Base-by-base conservation (phyloP, 2,113 vertebrate genomes). In the Gobiocypris rarus region DNA sequence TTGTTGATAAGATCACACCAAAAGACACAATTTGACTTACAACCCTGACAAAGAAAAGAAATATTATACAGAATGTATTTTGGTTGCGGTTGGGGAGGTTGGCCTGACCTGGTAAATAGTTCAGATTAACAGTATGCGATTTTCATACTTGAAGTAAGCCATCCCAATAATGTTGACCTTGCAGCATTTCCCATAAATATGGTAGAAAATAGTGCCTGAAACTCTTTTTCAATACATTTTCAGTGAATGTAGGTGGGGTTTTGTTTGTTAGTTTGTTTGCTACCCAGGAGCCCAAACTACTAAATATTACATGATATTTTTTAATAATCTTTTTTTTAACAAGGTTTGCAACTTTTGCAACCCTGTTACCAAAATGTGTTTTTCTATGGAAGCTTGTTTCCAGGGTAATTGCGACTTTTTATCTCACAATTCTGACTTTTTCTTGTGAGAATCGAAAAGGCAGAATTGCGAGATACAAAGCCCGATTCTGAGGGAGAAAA, bases 21-120 rank as follows among this genome's bases (percentile, higher is more conserved):
- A 54, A 54, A 54, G 19, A 70, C 67, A 70, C 67, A 70, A 70
- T 70, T 41, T 70, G 34, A n/a, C 34, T 70, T 41, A 70, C 19
- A 70, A 70, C 34, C 34, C 67, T 70, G 34, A 70, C 34, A 41
- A 2, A 41, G 34, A 70, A 11, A 70, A 70, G n/a, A n/a, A 69
- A 69, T 69, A 22, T 69, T 17, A 41, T 22, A 69, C 34, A 41
- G 19, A 69, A 69, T 10, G 17, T 69, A 69, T 41, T 69, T 41
- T 41, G 34, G 65, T 41, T 22, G 19, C 8, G 17, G 38, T 6
- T 38, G 34, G 63, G 31, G 48, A 15, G 28, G 63, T 19, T 34
- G 34, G 61, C 13, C 14, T 15, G 61, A 63, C 31, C 31, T 34
- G 7, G 28, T 67, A 67, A 34, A 67, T 34, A 34, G 31, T 38